Evolutionary conservation across 2,888 invertebrate species (phyloP).

Genomic region (Hydriomena furcata): DNA sequence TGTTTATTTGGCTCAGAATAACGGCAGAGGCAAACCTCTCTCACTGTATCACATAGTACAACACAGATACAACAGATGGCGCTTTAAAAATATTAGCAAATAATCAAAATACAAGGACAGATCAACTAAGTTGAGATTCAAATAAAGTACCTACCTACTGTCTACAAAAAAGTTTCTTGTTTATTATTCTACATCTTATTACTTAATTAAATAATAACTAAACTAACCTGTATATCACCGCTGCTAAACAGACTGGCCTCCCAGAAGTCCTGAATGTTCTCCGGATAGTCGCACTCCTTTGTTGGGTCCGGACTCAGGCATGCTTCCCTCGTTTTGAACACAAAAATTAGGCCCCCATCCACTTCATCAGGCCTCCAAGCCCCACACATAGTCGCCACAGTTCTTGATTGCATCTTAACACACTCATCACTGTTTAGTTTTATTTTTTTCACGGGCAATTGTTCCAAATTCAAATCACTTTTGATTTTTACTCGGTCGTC

Average conservation of each 20-base stretch:
- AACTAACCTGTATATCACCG: slow-evolving; percentile 61
- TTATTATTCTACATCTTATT: too few species aligned
- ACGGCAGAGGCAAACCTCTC: background rate
- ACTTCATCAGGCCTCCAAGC: slow-evolving; percentile 77
- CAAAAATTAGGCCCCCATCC: slow-evolving; percentile 73
- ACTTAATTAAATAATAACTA: background rate
- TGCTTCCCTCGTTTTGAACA: slow-evolving; percentile 62
- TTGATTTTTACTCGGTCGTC: slow-evolving; percentile 48
- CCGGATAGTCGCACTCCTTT: slow-evolving; percentile 68
- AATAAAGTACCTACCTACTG: too few species aligned
- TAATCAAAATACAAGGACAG: too few species aligned
- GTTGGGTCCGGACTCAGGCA: slow-evolving; percentile 74
- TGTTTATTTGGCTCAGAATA: background rate
- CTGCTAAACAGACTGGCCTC: slow-evolving; percentile 52
- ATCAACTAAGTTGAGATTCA: too few species aligned
- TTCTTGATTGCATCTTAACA: slow-evolving; percentile 48
- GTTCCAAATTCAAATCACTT: slow-evolving; percentile 48
- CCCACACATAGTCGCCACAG: slow-evolving; percentile 79
- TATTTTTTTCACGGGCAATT: slow-evolving; percentile 59
- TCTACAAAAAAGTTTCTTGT: too few species aligned
- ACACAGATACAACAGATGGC: slow-evolving; percentile 24
- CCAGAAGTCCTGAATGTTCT: slow-evolving; percentile 79
- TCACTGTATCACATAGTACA: slow-evolving; percentile 10
- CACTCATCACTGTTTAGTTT: slow-evolving; percentile 44
- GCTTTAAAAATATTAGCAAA: slow-evolving; percentile 9